A percentile compares a stretch with the other conserved stretches of the same genome.
Conservation (phyloP, 2,113 vertebrate species). For the Taurulus bubalis region DNA sequence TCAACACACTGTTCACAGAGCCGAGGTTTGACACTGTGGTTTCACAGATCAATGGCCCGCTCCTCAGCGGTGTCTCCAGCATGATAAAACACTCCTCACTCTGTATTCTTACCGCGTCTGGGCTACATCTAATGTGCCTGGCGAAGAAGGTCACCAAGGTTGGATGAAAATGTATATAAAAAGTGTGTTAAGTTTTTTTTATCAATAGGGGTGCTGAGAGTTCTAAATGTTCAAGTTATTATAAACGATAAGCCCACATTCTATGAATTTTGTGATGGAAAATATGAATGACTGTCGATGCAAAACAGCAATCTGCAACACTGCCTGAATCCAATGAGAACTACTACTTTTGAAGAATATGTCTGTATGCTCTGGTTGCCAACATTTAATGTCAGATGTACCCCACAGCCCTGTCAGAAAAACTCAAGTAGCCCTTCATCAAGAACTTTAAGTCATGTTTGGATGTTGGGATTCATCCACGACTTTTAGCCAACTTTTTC, state of each 20-base stretch:
- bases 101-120: constrained; percentile 34
- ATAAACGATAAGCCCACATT: not conserved
- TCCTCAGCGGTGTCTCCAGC: constrained; percentile 52
- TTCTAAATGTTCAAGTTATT: not conserved
- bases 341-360: not conserved
- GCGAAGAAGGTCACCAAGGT: constrained; percentile 47
- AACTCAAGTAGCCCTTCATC: not conserved
- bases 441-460: not conserved
- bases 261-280: not conserved
- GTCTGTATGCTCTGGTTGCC: not conserved
- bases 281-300: not conserved
- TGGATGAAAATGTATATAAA: constrained; percentile 14
- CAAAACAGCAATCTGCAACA: not conserved
- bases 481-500: no score
- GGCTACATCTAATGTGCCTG: constrained; percentile 43
- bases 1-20: constrained; percentile 37
- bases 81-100: constrained; percentile 61
- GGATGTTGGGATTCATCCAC: not conserved
- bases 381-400: not conserved
- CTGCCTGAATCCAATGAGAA: not conserved
- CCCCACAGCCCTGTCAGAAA: not conserved
- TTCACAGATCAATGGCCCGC: constrained; percentile 67
- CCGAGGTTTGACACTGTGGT: constrained; percentile 50
- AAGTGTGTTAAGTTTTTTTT: constrained; percentile 5
- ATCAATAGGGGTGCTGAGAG: not conserved